Evolutionary conservation across 2,797 vertebrate genomes (phyloP).

Genomic region (Bovichtus variegatus): DNA sequence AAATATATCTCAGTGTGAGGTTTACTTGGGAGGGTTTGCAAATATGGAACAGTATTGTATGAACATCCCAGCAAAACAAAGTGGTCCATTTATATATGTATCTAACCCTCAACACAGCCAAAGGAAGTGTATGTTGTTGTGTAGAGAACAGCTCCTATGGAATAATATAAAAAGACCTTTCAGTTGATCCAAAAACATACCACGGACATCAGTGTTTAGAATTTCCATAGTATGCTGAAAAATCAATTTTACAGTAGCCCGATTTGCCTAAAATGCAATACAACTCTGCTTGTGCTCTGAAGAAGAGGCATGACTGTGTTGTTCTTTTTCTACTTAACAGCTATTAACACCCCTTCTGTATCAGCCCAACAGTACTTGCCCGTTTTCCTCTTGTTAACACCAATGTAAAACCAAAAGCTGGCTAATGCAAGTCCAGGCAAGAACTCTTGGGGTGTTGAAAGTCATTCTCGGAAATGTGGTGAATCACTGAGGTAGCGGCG

Average conservation of each 20-base stretch:
- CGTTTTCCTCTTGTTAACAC: not conserved
- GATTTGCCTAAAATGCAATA: not conserved
- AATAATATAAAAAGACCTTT: not conserved
- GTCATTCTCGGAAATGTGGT: constrained; percentile 26
- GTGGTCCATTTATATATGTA: not conserved
- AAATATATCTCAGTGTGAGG: not conserved
- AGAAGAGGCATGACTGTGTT: not conserved
- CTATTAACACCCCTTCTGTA: not conserved
- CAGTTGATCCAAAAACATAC: not conserved
- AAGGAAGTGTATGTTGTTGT: not conserved
- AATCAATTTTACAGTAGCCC: not conserved
- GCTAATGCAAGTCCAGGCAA: constrained; percentile 31
- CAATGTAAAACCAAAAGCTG: constrained; percentile 7
- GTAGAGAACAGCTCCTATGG: not conserved
- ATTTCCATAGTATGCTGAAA: not conserved
- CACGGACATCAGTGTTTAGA: not conserved
- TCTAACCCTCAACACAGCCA: not conserved
- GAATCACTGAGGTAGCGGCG: constrained; percentile 37
- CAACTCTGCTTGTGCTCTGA: not conserved
- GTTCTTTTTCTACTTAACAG: not conserved
- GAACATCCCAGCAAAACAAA: not conserved
- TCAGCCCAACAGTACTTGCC: not conserved
- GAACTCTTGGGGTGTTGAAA: not conserved
- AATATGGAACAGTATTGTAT: not conserved
- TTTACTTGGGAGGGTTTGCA: not conserved